phyloP scores from a whole-genome alignment of 2,113 vertebrate species.

The Pollachius pollachius region DNA sequence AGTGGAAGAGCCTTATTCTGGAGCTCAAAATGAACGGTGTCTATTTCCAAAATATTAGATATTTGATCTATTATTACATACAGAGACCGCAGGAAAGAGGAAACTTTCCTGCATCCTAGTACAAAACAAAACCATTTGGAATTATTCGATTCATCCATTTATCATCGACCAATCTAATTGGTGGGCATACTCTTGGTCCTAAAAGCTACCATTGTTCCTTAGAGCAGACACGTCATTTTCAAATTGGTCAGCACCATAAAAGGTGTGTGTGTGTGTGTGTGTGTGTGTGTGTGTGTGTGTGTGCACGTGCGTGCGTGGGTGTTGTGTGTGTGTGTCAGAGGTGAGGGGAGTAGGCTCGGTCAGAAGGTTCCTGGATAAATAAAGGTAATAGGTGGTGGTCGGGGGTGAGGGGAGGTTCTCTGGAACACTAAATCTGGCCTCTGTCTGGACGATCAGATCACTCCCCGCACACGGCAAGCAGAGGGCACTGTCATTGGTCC shows the following conservation, averaged over 20 bases:
- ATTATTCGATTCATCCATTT: conserved; percentile 4
- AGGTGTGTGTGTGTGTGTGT: neutral
- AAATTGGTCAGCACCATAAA: neutral
- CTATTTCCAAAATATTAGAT: neutral
- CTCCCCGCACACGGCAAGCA: conserved; percentile 78
- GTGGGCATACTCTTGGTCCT: no score
- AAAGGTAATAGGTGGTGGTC: conserved; percentile 31
- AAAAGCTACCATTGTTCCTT: neutral
- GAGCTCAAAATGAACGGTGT: neutral
- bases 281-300: no score
- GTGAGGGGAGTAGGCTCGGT: conserved; percentile 21
- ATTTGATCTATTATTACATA: no score
- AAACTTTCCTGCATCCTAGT: conserved; percentile 10
- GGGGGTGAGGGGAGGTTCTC: conserved; percentile 20
- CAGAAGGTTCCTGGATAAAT: conserved; percentile 34
- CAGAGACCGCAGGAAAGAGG: conserved; percentile 11
- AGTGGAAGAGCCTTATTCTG: conserved; percentile 6
- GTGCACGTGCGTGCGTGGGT: neutral
- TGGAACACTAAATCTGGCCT: conserved; percentile 77
- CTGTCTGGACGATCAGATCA: conserved; percentile 84
- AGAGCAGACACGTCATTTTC: neutral
- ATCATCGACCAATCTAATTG: no score
- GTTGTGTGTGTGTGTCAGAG: conserved; percentile 1
- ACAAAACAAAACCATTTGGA: conserved; percentile 16
- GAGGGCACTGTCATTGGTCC: conserved; percentile 85